Conservation (phyloP, 2,797 vertebrate genomes). For the Rhynchonycteris naso region DNA sequence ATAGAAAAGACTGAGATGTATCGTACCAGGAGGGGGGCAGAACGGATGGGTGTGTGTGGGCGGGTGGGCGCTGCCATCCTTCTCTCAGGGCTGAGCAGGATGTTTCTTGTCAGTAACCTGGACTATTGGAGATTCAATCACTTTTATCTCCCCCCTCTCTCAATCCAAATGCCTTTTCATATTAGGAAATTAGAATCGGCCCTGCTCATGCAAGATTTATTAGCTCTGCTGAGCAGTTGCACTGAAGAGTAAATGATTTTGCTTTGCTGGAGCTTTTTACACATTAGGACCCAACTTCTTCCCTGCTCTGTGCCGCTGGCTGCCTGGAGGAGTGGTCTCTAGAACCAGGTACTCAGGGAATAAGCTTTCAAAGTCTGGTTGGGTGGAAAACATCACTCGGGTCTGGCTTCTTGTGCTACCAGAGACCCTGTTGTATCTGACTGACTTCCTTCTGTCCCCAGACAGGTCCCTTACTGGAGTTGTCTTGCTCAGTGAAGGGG, state of each 20-base stretch:
- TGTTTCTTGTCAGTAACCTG: constrained; percentile 88
- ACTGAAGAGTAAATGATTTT: constrained; percentile 89
- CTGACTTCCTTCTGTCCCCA: neutral
- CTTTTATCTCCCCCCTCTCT: constrained; percentile 89
- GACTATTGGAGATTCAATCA: constrained; percentile 90
- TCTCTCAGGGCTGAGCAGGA: constrained; percentile 86
- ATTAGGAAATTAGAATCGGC: constrained; percentile 91
- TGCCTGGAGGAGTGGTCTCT: constrained; percentile 55
- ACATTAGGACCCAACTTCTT: constrained; percentile 87
- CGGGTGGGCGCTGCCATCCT: constrained; percentile 81
- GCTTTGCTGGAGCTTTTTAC: constrained; percentile 88
- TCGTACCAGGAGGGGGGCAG: constrained; percentile 84
- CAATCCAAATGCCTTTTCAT: constrained; percentile 90
- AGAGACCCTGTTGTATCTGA: neutral
- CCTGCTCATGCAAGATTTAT: constrained; percentile 91
- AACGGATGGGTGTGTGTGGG: constrained; percentile 83
- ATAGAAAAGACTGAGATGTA: constrained; percentile 86
- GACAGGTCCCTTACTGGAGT: neutral
- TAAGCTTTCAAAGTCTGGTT: constrained; percentile 9
- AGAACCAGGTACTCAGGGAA: neutral
- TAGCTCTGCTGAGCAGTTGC: constrained; percentile 88
- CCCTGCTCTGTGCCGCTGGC: constrained; percentile 76
- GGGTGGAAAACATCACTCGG: neutral
- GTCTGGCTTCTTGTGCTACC: constrained; percentile 29
- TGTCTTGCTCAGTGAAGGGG: neutral